phyloP scores from a whole-genome alignment of 2,113 vertebrate species.

The Scytalopus superciliaris region DNA sequence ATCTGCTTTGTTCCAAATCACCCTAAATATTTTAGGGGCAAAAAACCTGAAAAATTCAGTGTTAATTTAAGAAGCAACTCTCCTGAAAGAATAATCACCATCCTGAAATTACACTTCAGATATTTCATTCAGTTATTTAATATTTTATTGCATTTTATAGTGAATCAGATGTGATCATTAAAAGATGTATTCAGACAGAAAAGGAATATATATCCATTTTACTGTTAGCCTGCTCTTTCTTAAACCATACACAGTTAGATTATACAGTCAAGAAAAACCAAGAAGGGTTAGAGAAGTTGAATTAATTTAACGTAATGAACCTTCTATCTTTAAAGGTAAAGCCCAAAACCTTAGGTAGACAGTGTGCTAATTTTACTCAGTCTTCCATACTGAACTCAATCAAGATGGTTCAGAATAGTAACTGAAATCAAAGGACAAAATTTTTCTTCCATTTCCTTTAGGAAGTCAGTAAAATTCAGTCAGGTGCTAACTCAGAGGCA shows the following conservation, averaged over 20 bases:
- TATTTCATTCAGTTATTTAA: not conserved
- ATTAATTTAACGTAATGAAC: not conserved
- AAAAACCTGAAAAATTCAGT: no score
- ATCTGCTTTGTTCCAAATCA: not conserved
- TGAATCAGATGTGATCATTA: not conserved
- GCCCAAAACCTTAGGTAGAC: not conserved
- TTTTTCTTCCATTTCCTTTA: not conserved
- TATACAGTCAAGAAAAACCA: not conserved
- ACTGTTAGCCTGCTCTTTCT: not conserved
- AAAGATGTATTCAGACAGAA: not conserved
- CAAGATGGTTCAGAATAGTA: not conserved
- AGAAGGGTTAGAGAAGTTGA: not conserved
- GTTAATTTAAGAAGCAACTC: not conserved
- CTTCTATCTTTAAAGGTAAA: not conserved
- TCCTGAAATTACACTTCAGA: not conserved
- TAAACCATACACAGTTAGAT: not conserved
- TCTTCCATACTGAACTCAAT: not conserved
- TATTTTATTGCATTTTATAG: not conserved
- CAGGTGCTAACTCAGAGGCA: not conserved
- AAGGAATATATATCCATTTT: not conserved
- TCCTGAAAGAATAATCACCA: not conserved
- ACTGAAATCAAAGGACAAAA: not conserved
- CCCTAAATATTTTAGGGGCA: not conserved
- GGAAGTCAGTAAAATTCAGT: not conserved
- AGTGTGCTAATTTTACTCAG: not conserved